Evolutionary conservation across 1,140 invertebrate genomes (phyloP).

Genomic region (Lycorma delicatula): DNA sequence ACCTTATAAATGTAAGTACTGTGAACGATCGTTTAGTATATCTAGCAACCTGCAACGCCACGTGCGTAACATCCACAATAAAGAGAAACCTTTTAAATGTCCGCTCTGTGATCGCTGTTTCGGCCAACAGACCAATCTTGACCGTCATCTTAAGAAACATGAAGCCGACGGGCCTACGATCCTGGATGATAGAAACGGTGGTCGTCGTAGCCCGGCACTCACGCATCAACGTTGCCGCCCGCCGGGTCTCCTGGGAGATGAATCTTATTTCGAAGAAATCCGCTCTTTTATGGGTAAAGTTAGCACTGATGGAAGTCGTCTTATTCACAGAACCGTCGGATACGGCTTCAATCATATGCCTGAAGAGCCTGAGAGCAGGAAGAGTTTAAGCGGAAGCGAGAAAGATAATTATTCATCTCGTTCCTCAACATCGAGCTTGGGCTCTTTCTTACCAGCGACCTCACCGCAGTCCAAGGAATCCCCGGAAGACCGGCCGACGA

Average conservation of each 20-base stretch:
- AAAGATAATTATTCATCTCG: slow-evolving; percentile 27
- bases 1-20: slow-evolving; percentile 97
- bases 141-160: slow-evolving; percentile 95
- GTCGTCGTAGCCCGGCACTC: slow-evolving; percentile 36
- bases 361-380: slow-evolving; percentile 12
- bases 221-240: slow-evolving; percentile 39
- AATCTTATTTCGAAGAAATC: slow-evolving; percentile 89
- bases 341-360: slow-evolving; percentile 11
- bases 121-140: slow-evolving; percentile 97
- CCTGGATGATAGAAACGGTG: slow-evolving; percentile 46
- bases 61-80: slow-evolving; percentile 99
- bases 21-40: slow-evolving; percentile 97
- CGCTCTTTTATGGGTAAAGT: slow-evolving; percentile 90
- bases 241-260: slow-evolving; percentile 45
- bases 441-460: slow-evolving; percentile 17
- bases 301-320: slow-evolving; percentile 38
- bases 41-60: slow-evolving; percentile 97
- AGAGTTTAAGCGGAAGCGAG: slow-evolving; percentile 20
- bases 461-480: too few species aligned
- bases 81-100: slow-evolving; percentile 84
- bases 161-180: slow-evolving; percentile 79
- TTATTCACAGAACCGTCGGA: slow-evolving; percentile 9
- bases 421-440: slow-evolving; percentile 25
- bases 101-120: slow-evolving; percentile 85
- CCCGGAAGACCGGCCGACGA: too few species aligned